Percentiles rank a stretch among this genome's conserved stretches.
Conservation (phyloP, 2,113 vertebrate species). For the Varanus salvator region DNA sequence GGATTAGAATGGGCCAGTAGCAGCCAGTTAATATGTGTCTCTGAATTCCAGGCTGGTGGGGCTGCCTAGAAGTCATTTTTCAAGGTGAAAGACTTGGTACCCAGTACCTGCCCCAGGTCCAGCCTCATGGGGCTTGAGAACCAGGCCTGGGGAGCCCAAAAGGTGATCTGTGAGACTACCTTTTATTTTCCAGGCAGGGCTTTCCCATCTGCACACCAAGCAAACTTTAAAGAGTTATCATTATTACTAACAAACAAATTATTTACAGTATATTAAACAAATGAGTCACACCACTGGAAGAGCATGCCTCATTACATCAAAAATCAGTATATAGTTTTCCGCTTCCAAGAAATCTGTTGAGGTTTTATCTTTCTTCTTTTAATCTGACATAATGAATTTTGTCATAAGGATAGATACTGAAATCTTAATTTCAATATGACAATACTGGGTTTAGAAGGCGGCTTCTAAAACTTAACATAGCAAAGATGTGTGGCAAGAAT, state of each 20-base stretch:
- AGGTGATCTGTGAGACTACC: background rate
- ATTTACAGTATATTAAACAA: background rate
- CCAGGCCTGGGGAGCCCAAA: background rate
- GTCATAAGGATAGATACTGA: background rate
- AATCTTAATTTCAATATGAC: background rate
- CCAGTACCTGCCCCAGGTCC: background rate
- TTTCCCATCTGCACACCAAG: background rate
- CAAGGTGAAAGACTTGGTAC: background rate
- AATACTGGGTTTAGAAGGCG: background rate
- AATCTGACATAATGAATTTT: background rate
- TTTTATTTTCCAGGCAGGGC: background rate
- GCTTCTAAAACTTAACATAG: background rate
- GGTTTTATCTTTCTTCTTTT: background rate
- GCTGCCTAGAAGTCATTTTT: background rate
- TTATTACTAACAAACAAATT: background rate
- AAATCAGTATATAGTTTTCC: background rate
- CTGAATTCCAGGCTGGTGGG: background rate
- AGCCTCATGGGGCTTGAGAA: background rate
- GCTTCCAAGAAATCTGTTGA: background rate
- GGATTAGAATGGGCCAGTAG: accelerated
- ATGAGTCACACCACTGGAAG: background rate
- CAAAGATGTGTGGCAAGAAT: background rate
- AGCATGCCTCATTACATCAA: background rate
- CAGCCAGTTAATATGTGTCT: background rate
- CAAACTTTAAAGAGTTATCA: too few relatives aligned